phyloP scores from a whole-genome alignment of 2,888 invertebrate genomes.

The Rhogogaster chlorosoma region DNA sequence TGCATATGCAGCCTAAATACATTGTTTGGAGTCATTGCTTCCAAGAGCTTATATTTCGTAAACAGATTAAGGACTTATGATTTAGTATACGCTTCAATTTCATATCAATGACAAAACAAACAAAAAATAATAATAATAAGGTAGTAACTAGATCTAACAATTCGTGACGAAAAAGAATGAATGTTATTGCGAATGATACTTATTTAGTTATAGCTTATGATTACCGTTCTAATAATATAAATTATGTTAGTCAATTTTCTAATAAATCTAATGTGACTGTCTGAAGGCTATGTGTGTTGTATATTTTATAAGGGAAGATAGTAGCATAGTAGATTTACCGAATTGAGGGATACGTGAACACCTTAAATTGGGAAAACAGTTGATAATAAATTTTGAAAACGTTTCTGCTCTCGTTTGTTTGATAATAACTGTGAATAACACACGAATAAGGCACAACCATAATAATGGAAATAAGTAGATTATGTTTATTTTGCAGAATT shows the following conservation, averaged over 20 bases:
- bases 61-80: background rate
- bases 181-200: conserved; percentile 1
- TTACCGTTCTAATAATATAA: background rate
- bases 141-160: background rate
- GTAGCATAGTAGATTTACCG: background rate
- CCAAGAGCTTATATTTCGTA: background rate
- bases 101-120: background rate
- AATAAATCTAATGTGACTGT: background rate
- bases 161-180: background rate
- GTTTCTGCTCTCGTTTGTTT: background rate
- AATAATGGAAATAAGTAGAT: background rate
- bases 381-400: background rate
- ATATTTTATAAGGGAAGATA: background rate
- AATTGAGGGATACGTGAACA: background rate
- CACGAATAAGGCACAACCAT: conserved; percentile 14
- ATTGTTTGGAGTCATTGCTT: background rate
- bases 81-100: background rate
- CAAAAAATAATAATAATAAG: no score
- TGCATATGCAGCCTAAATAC: background rate
- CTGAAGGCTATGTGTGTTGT: background rate
- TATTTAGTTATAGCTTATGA: background rate
- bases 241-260: background rate
- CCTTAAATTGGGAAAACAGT: background rate
- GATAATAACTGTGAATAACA: background rate
- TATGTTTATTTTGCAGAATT: background rate